A percentile compares a stretch with the other conserved stretches of the same genome.
Evolutionary conservation across 2,113 vertebrate genomes (phyloP).

Genomic region (Tetrax tetrax): DNA sequence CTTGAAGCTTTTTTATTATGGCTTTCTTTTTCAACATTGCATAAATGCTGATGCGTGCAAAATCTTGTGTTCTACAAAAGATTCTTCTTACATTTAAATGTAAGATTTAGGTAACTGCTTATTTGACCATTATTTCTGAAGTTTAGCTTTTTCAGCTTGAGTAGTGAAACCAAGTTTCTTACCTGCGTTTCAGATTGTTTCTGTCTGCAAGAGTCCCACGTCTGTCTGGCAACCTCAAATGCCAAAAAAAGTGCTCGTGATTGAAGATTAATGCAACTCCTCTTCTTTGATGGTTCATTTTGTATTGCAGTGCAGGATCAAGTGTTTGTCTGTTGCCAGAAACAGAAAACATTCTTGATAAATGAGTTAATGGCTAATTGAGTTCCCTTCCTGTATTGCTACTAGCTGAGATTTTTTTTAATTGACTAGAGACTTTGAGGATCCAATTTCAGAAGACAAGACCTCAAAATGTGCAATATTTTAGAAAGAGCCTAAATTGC

Average conservation of each 20-base stretch:
- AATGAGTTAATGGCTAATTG: not conserved
- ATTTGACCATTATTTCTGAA: not conserved
- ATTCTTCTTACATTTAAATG: not conserved
- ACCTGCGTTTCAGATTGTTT: constrained; percentile 83
- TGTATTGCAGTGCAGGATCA: constrained; percentile 85
- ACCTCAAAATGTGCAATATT: not conserved
- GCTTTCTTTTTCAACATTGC: not conserved
- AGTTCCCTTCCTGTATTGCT: not conserved
- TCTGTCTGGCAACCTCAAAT: constrained; percentile 71
- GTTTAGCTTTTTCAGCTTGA: not conserved
- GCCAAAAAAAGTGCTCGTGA: constrained; percentile 90
- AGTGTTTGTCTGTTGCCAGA: constrained; percentile 45
- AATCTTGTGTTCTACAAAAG: not conserved
- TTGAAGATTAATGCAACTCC: constrained; percentile 94
- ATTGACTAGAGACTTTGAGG: not conserved
- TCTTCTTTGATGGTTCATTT: constrained; percentile 85
- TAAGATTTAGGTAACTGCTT: not conserved
- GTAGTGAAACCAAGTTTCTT: not conserved
- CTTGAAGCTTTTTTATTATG: not conserved
- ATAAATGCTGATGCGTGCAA: not conserved
- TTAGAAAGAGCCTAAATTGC: not conserved
- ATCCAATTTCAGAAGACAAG: not conserved
- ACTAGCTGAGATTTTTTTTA: not conserved
- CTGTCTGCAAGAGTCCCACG: constrained; percentile 84
- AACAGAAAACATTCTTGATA: not conserved